Base-by-base conservation (phyloP, 2,797 vertebrate species). In the Erethizon dorsatum region DNA sequence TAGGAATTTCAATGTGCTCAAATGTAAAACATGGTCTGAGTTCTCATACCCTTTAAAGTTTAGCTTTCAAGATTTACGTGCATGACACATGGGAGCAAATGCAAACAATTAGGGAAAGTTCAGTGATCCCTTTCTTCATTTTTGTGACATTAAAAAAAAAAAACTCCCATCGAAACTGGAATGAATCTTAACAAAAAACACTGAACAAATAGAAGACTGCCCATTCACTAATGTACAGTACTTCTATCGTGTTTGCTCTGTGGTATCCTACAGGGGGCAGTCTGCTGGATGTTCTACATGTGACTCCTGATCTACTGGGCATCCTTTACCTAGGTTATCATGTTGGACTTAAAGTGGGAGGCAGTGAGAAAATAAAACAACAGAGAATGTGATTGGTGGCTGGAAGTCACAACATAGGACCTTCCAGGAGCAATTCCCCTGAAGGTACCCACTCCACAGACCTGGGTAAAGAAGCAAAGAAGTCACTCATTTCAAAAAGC, bases 11-110 rank as follows among this genome's bases (percentile, higher is more conserved):
- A 6, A 0, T 91, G 11, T 75, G 14, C 9, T 91, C 50, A 83
- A 5, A 0, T n/a, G 31, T 12, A 91, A 80, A 28, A 56, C 31
- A 83, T 31, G 24, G 17, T 50, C 8, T 14, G 5, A 88, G 12
- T 88, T 56, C 37, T 92, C 31, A 63, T 63, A 11, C 28, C 33
- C 69, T 61, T 88, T 67, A 75, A 91, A 96, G 24, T 24, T 82
- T 88, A 45, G 54, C 22, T 78, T 95, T 69, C 17, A 91, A 88
- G n/a, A 12, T 10, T 90, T 3, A 73, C 13, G 33, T 26, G 52
- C 6, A n/a, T 79, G 65, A 45, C 9, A 90, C 4, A 31, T 1
- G 11, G n/a, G 94, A 12, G 18, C 1, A 83, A 87, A 57, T 69
- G 28, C 41, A 67, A 69, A n/a, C 15, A 90, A 69, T 79, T 73